Percentiles rank a stretch among this genome's conserved stretches.
These are phyloP conservation scores for Sphenodon punctatus DNA, from an alignment of 2,797 vertebrate species.

Conservation along the genomic window DNA sequence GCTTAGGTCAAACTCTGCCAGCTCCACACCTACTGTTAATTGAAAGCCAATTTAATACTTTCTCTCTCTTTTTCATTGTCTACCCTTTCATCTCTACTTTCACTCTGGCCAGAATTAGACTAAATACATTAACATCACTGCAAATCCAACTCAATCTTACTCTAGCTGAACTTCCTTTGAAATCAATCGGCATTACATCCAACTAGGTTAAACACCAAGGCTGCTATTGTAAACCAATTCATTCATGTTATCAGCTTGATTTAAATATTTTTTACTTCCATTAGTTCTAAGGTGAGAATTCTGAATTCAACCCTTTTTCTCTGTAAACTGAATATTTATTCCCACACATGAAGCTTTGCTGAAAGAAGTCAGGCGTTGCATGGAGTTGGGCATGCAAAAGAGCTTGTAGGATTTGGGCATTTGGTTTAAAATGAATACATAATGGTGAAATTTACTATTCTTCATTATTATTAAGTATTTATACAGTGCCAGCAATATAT, in stretches of 20 bases:
- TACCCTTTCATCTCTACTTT: not conserved
- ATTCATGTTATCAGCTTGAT: not conserved
- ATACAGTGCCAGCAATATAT: too few relatives aligned
- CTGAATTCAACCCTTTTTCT: accelerated
- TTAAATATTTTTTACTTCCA: accelerated
- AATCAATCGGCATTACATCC: not conserved
- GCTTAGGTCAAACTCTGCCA: not conserved
- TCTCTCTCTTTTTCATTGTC: not conserved
- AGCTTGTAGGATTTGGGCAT: not conserved
- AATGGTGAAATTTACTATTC: conserved; percentile 41
- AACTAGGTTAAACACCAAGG: not conserved
- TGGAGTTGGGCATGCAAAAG: not conserved
- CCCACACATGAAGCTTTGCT: not conserved
- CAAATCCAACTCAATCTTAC: not conserved
- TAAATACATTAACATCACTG: not conserved
- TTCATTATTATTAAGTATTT: too few relatives aligned
- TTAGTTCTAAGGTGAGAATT: not conserved
- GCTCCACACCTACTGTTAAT: not conserved
- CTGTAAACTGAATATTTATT: not conserved
- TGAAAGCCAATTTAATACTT: not conserved
- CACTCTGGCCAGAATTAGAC: not conserved
- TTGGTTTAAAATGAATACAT: conserved; percentile 8
- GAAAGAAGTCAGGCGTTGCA: not conserved
- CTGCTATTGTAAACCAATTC: not conserved
- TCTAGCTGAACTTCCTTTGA: not conserved